Conservation (phyloP, 1,140 invertebrate genomes). For the Planococcus citri region DNA sequence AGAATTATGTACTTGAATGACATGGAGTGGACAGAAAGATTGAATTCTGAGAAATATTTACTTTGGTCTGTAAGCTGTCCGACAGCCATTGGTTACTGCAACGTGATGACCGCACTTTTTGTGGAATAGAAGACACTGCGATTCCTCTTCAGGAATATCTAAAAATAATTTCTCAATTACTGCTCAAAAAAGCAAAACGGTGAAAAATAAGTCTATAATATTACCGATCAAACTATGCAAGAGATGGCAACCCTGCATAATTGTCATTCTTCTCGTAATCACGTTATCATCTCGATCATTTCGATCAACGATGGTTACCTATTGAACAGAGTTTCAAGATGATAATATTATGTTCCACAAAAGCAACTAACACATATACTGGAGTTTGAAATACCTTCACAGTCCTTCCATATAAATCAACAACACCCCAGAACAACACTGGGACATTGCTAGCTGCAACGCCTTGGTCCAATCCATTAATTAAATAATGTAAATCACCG, state of each 20-base stretch:
- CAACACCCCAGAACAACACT: constrained; percentile 72
- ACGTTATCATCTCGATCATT: constrained; percentile 66
- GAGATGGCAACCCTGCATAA: constrained; percentile 23
- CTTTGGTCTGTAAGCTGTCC: constrained; percentile 84
- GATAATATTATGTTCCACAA: background rate
- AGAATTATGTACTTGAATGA: too few relatives aligned
- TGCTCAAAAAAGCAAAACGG: background rate
- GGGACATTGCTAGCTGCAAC: constrained; percentile 68
- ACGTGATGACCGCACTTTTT: constrained; percentile 79
- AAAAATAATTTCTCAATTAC: constrained; percentile 21
- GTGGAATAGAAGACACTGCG: constrained; percentile 71
- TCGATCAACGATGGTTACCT: constrained; percentile 66
- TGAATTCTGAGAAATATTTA: constrained; percentile 43
- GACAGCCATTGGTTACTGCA: constrained; percentile 76
- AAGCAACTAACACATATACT: background rate
- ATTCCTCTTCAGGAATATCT: constrained; percentile 38
- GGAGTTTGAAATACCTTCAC: constrained; percentile 53
- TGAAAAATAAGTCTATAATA: too few relatives aligned
- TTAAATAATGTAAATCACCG: constrained; percentile 82
- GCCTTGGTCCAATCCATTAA: constrained; percentile 87
- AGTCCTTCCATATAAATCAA: constrained; percentile 93
- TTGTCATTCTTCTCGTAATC: constrained; percentile 44
- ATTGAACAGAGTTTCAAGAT: constrained; percentile 10
- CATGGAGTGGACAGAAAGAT: too few relatives aligned
- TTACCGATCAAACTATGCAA: constrained; percentile 36